phyloP scores from a whole-genome alignment of 2,113 vertebrate species.

The Macquaria ambigua region DNA sequence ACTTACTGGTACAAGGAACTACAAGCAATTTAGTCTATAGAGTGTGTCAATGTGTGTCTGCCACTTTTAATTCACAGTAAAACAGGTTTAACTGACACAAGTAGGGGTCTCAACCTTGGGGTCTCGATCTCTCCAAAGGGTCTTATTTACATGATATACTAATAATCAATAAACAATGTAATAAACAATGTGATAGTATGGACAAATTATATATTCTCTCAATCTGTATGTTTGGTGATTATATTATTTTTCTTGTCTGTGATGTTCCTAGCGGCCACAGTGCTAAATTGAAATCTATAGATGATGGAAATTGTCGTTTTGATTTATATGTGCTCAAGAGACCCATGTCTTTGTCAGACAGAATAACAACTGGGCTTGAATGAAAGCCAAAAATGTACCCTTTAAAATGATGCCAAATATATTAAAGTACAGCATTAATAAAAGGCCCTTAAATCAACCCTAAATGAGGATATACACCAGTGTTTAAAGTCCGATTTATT shows the following conservation, averaged over 20 bases:
- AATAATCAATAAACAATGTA: too few relatives aligned
- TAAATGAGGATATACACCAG: not conserved
- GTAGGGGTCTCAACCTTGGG: not conserved
- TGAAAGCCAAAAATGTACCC: not conserved
- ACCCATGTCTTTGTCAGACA: not conserved
- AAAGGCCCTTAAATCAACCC: not conserved
- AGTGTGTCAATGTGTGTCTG: not conserved
- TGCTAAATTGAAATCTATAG: not conserved
- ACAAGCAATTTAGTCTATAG: not conserved
- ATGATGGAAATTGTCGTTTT: not conserved
- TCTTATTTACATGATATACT: not conserved
- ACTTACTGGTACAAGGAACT: conserved; percentile 1
- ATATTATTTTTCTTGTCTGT: too few relatives aligned
- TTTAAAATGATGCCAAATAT: not conserved
- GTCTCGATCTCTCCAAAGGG: not conserved
- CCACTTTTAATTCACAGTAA: not conserved
- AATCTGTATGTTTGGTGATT: not conserved
- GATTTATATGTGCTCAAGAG: not conserved
- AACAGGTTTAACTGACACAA: not conserved
- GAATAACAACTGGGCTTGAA: not conserved
- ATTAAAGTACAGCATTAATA: not conserved
- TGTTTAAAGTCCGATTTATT: not conserved
- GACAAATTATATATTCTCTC: not conserved
- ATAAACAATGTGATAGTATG: not conserved
- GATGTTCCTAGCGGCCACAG: not conserved